Percentiles rank a stretch among this genome's conserved stretches.
These are phyloP conservation scores for Gibbula magus DNA, from an alignment of 2,888 invertebrate species.

Conservation along the genomic window DNA sequence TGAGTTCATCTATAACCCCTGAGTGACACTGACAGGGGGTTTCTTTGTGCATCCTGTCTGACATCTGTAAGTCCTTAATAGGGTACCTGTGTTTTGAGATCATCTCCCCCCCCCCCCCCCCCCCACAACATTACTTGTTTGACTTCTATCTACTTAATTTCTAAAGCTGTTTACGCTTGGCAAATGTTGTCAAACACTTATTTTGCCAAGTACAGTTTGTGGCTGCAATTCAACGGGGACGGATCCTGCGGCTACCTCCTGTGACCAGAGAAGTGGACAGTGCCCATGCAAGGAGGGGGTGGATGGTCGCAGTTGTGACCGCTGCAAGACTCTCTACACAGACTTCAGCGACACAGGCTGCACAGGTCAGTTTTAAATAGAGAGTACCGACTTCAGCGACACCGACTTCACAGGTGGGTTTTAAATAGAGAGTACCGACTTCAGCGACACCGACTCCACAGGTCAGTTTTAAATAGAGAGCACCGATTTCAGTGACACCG, in stretches of 20 bases:
- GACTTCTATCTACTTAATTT: neutral
- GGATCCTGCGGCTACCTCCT: conserved; percentile 47
- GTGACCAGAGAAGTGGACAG: conserved; percentile 58
- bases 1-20: too few species aligned
- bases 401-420: conserved; percentile 56
- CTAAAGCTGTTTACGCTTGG: too few species aligned
- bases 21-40: too few species aligned
- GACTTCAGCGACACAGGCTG: conserved; percentile 49
- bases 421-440: too few species aligned
- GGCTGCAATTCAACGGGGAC: conserved; percentile 82
- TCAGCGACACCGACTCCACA: conserved; percentile 49
- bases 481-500: conserved; percentile 39
- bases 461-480: too few species aligned
- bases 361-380: conserved; percentile 45
- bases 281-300: conserved; percentile 70
- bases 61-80: too few species aligned
- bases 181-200: neutral
- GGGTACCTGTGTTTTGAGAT: too few species aligned
- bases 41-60: too few species aligned
- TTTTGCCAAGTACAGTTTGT: conserved; percentile 48
- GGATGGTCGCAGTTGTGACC: conserved; percentile 53
- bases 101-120: too few species aligned
- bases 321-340: conserved; percentile 53
- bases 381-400: conserved; percentile 37
- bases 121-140: too few species aligned